Percentiles rank a stretch among this genome's conserved stretches.
Evolutionary conservation across 2,113 vertebrate genomes (phyloP).

Genomic region (Daubentonia madagascariensis): DNA sequence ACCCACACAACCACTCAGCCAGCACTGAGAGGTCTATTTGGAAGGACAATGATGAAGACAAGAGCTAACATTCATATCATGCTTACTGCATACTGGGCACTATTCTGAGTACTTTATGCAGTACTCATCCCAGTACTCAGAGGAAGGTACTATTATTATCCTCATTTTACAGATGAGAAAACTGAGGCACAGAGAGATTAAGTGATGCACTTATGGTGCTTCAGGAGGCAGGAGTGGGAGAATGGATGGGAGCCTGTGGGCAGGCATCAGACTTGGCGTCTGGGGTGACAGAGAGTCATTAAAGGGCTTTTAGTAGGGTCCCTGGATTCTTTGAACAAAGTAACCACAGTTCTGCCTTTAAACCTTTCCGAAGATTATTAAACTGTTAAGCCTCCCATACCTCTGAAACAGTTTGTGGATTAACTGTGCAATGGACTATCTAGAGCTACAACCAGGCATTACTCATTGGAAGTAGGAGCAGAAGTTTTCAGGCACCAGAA

Average conservation of each 20-base stretch:
- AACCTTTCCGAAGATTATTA: background rate
- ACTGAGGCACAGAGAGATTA: background rate
- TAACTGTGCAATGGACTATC: background rate
- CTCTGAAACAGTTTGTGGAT: background rate
- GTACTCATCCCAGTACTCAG: background rate
- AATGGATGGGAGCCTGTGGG: background rate
- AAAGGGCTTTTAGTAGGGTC: background rate
- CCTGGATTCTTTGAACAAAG: background rate
- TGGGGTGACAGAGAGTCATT: background rate
- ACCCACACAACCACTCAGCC: background rate
- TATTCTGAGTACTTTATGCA: background rate
- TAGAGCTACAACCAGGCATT: background rate
- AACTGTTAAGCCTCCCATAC: background rate
- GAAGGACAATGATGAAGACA: background rate
- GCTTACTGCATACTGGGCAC: fast-evolving
- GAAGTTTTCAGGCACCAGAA: background rate
- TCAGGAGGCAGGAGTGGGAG: background rate
- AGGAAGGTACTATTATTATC: background rate
- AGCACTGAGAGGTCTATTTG: fast-evolving
- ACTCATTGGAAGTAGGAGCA: background rate
- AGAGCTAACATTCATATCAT: fast-evolving
- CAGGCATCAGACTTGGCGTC: background rate
- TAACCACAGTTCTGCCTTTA: background rate
- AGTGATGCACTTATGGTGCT: background rate
- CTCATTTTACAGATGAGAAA: background rate